phyloP scores from a whole-genome alignment of 2,797 vertebrate genomes.

The Acropternis orthonyx region DNA sequence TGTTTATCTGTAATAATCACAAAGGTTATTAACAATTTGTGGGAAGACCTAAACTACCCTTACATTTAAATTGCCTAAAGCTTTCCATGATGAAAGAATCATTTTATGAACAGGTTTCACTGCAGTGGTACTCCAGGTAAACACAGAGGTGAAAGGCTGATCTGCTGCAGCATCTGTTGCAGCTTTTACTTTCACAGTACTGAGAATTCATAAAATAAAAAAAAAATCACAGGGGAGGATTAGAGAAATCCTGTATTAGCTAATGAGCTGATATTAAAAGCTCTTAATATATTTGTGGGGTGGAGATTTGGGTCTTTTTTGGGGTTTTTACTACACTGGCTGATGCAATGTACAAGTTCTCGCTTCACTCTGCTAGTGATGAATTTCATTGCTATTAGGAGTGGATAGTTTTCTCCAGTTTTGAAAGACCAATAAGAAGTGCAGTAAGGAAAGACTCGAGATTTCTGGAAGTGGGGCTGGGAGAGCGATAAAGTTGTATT shows the following conservation, averaged over 20 bases:
- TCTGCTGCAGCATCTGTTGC: not conserved
- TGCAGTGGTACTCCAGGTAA: not conserved
- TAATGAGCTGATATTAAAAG: constrained; percentile 1
- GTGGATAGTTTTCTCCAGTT: not conserved
- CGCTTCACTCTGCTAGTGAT: not conserved
- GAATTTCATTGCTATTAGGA: not conserved
- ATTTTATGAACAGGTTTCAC: not conserved
- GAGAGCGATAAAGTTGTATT: not conserved
- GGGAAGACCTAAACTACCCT: not conserved
- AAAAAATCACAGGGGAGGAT: not conserved
- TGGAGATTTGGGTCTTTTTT: not conserved
- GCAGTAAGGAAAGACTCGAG: not conserved
- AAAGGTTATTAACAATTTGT: not conserved
- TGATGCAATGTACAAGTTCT: not conserved
- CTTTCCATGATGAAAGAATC: not conserved
- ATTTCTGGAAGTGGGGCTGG: not conserved
- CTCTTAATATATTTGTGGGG: not conserved
- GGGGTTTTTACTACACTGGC: fast-evolving
- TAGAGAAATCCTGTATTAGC: not conserved
- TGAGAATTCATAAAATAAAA: not conserved
- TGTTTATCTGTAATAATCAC: not conserved
- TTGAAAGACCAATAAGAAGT: not conserved
- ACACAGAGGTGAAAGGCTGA: not conserved
- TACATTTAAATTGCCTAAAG: not conserved
- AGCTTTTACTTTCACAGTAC: not conserved